Base-by-base conservation (phyloP, 2,888 invertebrate genomes). In the Phengaris alcon region DNA sequence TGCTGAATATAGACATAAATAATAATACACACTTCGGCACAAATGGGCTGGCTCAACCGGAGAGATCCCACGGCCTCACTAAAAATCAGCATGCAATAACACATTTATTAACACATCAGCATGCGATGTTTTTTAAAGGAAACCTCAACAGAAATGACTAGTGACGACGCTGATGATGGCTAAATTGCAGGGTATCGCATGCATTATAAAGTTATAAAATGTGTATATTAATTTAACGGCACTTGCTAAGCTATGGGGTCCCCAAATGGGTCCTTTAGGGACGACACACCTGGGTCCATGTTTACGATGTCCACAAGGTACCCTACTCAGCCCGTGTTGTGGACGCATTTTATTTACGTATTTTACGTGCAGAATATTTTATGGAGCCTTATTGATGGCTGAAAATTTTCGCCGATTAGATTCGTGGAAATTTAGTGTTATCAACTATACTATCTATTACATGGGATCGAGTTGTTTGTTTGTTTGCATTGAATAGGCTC, bases 171-270 rank as follows among this genome's bases (percentile, higher is more conserved):
- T 48, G 48, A 48, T 48, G 8, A 8, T 46, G 46, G 76, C 74
- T 48, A 68, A 12, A 69, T n/a, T 59, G 48, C 48, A 7, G 48
- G 5, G 48, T 12, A 59, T 59, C 22, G 48, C 48, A 48, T 59
- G 22, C 59, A 59, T 59, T 59, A 59, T 59, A 59, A 59, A 22
- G 59, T 59, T 22, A 22, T 22, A 10, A 59, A 59, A 59, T 9
- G 5, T 22, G 59, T 59, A 22, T 59, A 59, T 59, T 59, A 59
- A 59, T 59, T 59, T 59, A 59, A 22, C 59, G 22, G 59, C 15
- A 59, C 59, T 48, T 48, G 48, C 54, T 59, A 59, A 59, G 59
- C 59, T 59, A 59, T 59, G 22, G 59, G 59, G 59, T 59, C 15
- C 59, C 59, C 59, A 22, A 59, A 59, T 59, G 59, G 22, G 59